Evolutionary conservation across 1,140 invertebrate species (phyloP).

Genomic region (Plutomurus gul): DNA sequence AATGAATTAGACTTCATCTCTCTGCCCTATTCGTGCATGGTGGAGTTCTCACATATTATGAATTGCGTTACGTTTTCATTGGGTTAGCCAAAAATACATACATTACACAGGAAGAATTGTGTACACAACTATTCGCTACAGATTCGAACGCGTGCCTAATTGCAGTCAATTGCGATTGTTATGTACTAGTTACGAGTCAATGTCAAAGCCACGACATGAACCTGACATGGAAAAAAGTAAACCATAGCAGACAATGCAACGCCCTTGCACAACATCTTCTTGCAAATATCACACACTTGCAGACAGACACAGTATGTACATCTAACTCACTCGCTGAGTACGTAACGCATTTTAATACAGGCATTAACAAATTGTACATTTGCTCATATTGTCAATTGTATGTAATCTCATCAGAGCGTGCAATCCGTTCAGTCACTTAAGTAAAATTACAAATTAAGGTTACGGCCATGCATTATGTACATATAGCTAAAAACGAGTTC

Average conservation of each 20-base stretch:
- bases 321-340: too few species aligned
- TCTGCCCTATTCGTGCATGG: constrained; percentile 10
- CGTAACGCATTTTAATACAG: too few species aligned
- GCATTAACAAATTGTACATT: too few species aligned
- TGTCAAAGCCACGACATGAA: constrained; percentile 5
- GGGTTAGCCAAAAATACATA: background rate
- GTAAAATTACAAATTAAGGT: background rate
- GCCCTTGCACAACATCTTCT: too few species aligned
- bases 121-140: constrained; percentile 17
- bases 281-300: too few species aligned
- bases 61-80: background rate
- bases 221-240: too few species aligned
- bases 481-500: too few species aligned
- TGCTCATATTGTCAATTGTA: too few species aligned
- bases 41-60: background rate
- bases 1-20: background rate
- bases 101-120: background rate
- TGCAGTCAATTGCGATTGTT: too few species aligned
- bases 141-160: background rate
- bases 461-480: background rate
- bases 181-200: too few species aligned
- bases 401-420: too few species aligned
- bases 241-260: constrained; percentile 1
- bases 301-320: too few species aligned
- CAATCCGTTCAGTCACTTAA: background rate